Base-by-base conservation (phyloP, 2,888 invertebrate genomes). In the Mechanitis mazaeus region DNA sequence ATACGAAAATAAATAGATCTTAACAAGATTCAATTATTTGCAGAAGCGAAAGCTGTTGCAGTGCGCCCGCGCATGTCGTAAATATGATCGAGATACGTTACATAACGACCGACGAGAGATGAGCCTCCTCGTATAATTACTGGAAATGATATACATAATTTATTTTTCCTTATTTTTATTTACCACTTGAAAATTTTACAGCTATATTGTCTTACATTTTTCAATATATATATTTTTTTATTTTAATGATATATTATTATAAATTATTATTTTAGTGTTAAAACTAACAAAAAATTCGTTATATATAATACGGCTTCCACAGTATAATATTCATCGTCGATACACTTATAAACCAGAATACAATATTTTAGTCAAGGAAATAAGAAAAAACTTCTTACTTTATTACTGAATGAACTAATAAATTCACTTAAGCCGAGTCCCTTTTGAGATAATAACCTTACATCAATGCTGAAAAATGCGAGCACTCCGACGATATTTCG, bases 331-430 rank as follows among this genome's bases (percentile, higher is more conserved):
- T 76, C 77, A 68, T 54, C 38, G 75, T 33, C 77, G 83, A 75
- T 84, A 84, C 81, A 85, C 77, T 78, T 85, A 80, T 80, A 71
- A 77, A 78, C 78, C 75, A 72, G 73, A 71, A 70, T 70, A 75
- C 80, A 75, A 84, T 84, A 83, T 80, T 81, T 83, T 77, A 77
- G 73, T 72, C 65, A 72, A 60, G 62, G 66, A 69, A 69, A 72
- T 66, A 68, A 68, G 68, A 77, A 74, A 72, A 76, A 73, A 74
- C 68, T 69, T 58, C 69, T 67, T 77, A 79, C 79, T 85, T 85
- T 85, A 85, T 84, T 80, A 81, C 78, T 78, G 82, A 81, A 84
- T 81, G 83, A 77, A 79, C 77, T 72, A 75, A 85, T 85, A 85
- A 85, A 85, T 85, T 81, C 76, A 75, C 76, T 82, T 80, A 80